phyloP scores from a whole-genome alignment of 2,888 invertebrate species.

The Cheilosia soror region DNA sequence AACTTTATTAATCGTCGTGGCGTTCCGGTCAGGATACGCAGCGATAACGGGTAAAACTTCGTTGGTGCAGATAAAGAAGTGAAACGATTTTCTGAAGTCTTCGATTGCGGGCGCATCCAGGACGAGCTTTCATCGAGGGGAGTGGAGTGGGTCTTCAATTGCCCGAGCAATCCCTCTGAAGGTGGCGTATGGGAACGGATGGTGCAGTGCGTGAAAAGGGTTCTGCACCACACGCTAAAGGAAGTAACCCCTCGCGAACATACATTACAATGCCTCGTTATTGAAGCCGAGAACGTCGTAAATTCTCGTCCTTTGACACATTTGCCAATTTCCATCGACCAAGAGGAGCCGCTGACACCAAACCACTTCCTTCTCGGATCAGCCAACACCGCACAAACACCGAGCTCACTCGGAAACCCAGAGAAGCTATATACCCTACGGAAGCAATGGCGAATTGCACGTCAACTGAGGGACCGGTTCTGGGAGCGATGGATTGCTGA shows the following conservation, averaged over 20 bases:
- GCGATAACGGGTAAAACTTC: neutral
- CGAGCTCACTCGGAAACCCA: neutral
- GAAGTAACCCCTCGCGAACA: too few relatives aligned
- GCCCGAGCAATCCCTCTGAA: too few relatives aligned
- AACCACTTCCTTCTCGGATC: too few relatives aligned
- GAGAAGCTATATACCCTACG: constrained; percentile 4
- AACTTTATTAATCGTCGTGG: neutral
- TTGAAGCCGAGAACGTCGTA: neutral
- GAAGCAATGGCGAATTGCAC: constrained; percentile 29
- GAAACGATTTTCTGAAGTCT: neutral
- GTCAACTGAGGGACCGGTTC: constrained; percentile 39
- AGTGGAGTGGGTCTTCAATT: too few relatives aligned
- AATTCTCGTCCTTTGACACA: too few relatives aligned
- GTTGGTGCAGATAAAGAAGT: neutral
- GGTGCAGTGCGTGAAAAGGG: too few relatives aligned
- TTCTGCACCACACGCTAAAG: too few relatives aligned
- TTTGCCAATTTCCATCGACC: too few relatives aligned
- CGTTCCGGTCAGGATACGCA: neutral
- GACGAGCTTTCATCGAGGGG: neutral
- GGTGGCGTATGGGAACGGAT: too few relatives aligned
- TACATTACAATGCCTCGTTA: too few relatives aligned
- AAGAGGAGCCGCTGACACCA: too few relatives aligned
- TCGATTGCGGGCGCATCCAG: too few relatives aligned
- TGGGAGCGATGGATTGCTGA: neutral
- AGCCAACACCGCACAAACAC: constrained; percentile 13